Evolutionary conservation across 2,888 invertebrate genomes (phyloP).

Genomic region (Adineta ricciae): DNA sequence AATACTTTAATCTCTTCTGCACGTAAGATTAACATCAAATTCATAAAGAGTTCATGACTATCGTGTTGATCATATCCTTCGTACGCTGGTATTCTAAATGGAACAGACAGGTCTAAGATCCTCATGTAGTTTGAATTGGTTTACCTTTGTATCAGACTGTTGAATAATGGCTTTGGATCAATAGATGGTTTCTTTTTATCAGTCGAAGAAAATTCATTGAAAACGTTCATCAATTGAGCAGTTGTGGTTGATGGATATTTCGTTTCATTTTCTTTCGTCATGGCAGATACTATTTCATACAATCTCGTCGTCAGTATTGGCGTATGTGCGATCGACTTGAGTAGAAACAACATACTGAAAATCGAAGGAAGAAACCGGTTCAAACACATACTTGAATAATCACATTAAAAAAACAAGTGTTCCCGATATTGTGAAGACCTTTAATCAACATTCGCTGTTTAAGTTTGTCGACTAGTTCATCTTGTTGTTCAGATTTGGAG

Average conservation of each 20-base stretch:
- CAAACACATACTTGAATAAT: neutral
- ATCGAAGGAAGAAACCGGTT: neutral
- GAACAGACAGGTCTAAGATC: neutral
- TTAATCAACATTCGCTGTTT: neutral
- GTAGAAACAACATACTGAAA: neutral
- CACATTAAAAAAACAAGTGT: conserved; percentile 6
- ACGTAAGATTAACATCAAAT: neutral
- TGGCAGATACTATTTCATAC: neutral
- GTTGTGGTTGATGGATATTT: neutral
- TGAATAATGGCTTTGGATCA: conserved; percentile 8
- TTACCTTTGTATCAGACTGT: conserved; percentile 1
- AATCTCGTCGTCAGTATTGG: neutral
- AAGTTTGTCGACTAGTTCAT: neutral
- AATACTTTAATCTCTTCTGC: neutral
- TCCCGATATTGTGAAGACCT: conserved; percentile 3
- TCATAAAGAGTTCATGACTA: conserved; percentile 19
- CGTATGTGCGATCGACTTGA: neutral
- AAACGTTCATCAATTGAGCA: neutral
- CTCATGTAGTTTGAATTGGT: neutral
- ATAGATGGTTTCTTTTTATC: neutral
- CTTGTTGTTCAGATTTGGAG: neutral
- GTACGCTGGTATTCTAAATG: neutral
- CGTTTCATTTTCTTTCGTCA: neutral
- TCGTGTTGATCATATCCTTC: conserved; percentile 18
- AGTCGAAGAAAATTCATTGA: neutral